Conservation (phyloP, 2,113 vertebrate genomes). For the Athene cunicularia region DNA sequence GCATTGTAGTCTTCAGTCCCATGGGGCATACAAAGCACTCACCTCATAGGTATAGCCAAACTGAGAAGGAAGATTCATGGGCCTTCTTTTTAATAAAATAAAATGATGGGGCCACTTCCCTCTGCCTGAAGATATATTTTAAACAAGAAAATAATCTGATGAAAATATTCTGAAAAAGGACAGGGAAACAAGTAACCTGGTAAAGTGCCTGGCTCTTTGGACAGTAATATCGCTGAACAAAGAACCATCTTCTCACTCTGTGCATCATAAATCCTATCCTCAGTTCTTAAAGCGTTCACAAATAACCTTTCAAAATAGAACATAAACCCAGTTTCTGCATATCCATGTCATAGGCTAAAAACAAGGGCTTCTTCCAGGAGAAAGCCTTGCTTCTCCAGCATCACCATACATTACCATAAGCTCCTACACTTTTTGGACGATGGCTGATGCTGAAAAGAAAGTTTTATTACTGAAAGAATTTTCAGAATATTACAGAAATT, state of each 20-base stretch:
- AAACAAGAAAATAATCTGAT: neutral
- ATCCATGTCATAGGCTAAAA: neutral
- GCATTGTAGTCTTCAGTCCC: neutral
- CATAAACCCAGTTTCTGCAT: neutral
- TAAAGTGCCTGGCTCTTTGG: neutral
- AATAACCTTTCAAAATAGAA: neutral
- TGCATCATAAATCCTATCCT: neutral
- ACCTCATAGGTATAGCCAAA: neutral
- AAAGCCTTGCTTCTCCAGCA: neutral
- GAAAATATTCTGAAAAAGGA: constrained; percentile 6
- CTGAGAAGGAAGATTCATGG: neutral
- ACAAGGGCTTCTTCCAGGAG: neutral
- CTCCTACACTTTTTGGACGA: rapidly evolving
- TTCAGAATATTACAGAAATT: neutral
- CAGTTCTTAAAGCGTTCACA: neutral
- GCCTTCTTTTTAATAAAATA: neutral
- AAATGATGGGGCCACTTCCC: neutral
- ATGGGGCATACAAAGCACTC: neutral
- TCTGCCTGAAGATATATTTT: neutral
- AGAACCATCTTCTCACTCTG: neutral
- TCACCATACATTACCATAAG: neutral
- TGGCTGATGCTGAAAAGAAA: neutral
- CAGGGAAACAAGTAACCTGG: neutral
- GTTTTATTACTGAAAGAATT: neutral
- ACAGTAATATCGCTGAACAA: neutral